These are phyloP conservation scores for Drosophila prolongata DNA, from an alignment of 2,888 invertebrate genomes.

Conservation along the genomic window DNA sequence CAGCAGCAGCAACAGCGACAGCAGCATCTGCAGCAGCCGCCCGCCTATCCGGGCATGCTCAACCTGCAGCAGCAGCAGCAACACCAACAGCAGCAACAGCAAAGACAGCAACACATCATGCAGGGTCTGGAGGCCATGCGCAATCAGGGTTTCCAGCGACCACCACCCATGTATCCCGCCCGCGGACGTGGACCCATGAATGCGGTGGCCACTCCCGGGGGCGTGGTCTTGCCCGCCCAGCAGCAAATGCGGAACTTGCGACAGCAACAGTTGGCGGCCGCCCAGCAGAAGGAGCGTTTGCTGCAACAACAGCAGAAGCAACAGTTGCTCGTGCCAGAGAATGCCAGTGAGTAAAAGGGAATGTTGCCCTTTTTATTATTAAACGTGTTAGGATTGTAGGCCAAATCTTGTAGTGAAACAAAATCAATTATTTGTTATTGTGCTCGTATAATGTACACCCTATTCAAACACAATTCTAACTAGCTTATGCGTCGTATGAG, in stretches of 20 bases:
- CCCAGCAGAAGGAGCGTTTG: slow-evolving; percentile 89
- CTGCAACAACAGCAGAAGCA: slow-evolving; percentile 92
- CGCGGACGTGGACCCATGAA: slow-evolving; percentile 82
- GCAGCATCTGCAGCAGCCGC: slow-evolving; percentile 74
- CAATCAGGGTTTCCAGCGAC: slow-evolving; percentile 83
- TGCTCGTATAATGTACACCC: no score
- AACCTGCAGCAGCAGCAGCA: slow-evolving; percentile 67
- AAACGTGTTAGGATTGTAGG: no score
- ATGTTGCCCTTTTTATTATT: background rate
- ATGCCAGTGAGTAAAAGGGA: slow-evolving; percentile 85
- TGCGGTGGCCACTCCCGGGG: slow-evolving; percentile 79
- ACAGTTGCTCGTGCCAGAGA: slow-evolving; percentile 92
- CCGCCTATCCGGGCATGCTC: slow-evolving; percentile 80
- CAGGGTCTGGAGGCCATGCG: slow-evolving; percentile 71
- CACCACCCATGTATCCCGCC: slow-evolving; percentile 83
- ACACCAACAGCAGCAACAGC: slow-evolving; percentile 65
- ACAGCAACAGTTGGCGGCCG: slow-evolving; percentile 83
- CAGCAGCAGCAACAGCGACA: slow-evolving; percentile 69
- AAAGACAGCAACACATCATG: slow-evolving; percentile 57
- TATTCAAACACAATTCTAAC: no score
- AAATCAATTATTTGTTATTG: no score
- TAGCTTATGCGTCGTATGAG: no score
- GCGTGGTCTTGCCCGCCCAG: slow-evolving; percentile 69
- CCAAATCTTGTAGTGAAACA: no score
- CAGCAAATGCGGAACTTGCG: slow-evolving; percentile 79